These are phyloP conservation scores for Megalopta genalis DNA, from an alignment of 1,140 invertebrate species.

Conservation along the genomic window DNA sequence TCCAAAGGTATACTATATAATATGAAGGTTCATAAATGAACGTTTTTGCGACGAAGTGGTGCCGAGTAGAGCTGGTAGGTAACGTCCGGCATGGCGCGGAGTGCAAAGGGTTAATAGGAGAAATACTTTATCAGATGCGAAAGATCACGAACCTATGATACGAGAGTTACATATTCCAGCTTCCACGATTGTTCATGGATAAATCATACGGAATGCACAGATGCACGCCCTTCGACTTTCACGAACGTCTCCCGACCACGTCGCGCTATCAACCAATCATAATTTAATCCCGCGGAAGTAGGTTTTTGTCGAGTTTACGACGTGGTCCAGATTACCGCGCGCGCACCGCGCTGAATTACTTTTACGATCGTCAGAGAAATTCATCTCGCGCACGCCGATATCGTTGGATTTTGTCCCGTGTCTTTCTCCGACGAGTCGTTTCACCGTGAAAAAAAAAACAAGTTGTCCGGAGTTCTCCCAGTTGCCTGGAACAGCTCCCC, in stretches of 20 bases:
- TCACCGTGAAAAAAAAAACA: not conserved
- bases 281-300: constrained; percentile 3
- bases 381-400: not conserved
- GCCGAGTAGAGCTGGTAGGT: too few relatives aligned
- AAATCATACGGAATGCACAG: not conserved
- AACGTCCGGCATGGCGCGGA: too few relatives aligned
- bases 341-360: constrained; percentile 18
- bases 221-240: constrained; percentile 23
- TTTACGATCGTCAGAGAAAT: constrained; percentile 4
- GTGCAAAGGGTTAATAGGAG: too few relatives aligned
- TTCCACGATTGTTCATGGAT: too few relatives aligned
- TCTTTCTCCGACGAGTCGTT: not conserved
- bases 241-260: not conserved
- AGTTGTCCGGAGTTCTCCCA: too few relatives aligned
- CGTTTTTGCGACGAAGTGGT: too few relatives aligned
- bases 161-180: too few relatives aligned
- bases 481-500: too few relatives aligned
- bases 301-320: constrained; percentile 25
- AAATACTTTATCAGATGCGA: too few relatives aligned
- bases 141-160: too few relatives aligned
- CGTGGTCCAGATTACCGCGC: constrained; percentile 35
- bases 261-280: not conserved
- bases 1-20: too few relatives aligned
- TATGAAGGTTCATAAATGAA: too few relatives aligned
- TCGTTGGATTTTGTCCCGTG: not conserved